Percentiles rank a stretch among this genome's conserved stretches.
These are phyloP conservation scores for Cacoxenus indagator DNA, from an alignment of 2,888 invertebrate genomes.

Conservation along the genomic window DNA sequence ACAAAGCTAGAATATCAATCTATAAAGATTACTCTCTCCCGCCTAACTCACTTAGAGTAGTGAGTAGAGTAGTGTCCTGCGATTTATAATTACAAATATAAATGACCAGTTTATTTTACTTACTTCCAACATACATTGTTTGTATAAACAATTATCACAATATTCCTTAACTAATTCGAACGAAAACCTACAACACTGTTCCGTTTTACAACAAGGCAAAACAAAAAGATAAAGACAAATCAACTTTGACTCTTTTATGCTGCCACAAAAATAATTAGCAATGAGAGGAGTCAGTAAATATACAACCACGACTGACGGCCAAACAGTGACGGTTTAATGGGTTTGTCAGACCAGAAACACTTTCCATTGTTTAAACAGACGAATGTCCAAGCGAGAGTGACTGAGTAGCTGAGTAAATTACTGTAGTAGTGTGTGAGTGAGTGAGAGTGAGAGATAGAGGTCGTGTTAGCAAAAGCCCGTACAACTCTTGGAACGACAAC, in stretches of 20 bases:
- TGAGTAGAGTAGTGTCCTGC: too few relatives aligned
- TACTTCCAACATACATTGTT: too few relatives aligned
- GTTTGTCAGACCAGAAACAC: slow-evolving; percentile 33
- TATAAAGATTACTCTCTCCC: too few relatives aligned
- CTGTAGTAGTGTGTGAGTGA: background rate
- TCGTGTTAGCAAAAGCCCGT: slow-evolving; percentile 1
- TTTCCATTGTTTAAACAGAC: slow-evolving; percentile 44
- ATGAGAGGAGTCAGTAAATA: background rate
- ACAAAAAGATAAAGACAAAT: background rate
- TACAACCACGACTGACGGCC: slow-evolving; percentile 13
- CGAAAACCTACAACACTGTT: background rate
- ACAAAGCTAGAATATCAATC: too few relatives aligned
- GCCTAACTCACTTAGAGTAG: too few relatives aligned
- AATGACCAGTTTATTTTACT: too few relatives aligned
- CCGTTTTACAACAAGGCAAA: background rate
- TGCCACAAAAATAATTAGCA: slow-evolving; percentile 16
- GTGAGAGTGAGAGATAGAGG: slow-evolving; percentile 7
- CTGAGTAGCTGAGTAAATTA: background rate
- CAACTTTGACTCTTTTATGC: background rate
- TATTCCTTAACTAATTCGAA: too few relatives aligned
- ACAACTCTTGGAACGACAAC: slow-evolving; percentile 30
- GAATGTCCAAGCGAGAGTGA: background rate
- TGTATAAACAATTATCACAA: too few relatives aligned
- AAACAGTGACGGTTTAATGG: slow-evolving; percentile 51
- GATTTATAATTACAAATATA: too few relatives aligned